Conservation (phyloP, 2,113 vertebrate species). For the Cariama cristata region DNA sequence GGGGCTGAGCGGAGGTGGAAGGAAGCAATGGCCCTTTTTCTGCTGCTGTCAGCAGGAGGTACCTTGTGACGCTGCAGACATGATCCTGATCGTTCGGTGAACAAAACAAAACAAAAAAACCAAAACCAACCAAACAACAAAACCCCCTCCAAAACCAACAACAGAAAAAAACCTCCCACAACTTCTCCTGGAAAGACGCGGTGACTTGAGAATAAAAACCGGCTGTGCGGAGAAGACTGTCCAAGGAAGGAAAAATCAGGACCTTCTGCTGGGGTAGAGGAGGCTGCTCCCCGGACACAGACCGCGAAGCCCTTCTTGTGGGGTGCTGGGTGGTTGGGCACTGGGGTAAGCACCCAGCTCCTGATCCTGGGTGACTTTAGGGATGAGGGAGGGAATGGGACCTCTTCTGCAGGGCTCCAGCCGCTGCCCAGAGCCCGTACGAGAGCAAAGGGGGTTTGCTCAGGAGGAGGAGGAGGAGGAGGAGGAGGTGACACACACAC, state of each 20-base stretch:
- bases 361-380: background rate
- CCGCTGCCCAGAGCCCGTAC: accelerated
- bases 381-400: background rate
- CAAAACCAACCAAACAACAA: background rate
- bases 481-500: background rate
- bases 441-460: background rate
- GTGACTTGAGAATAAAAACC: background rate
- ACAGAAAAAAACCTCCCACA: background rate
- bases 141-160: background rate
- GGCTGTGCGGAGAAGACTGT: background rate
- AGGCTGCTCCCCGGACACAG: background rate
- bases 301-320: accelerated
- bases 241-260: background rate
- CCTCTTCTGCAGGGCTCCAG: background rate
- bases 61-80: background rate
- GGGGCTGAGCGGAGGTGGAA: background rate
- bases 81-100: background rate
- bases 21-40: background rate
- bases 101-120: background rate
- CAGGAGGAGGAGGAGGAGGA: too few species aligned
- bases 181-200: background rate
- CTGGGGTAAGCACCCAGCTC: background rate
- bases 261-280: background rate
- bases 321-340: background rate
- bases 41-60: background rate